Evolutionary conservation across 35 echinoderm and acorn worm genomes (phyloP).

Genomic region (Lytechinus pictus): DNA sequence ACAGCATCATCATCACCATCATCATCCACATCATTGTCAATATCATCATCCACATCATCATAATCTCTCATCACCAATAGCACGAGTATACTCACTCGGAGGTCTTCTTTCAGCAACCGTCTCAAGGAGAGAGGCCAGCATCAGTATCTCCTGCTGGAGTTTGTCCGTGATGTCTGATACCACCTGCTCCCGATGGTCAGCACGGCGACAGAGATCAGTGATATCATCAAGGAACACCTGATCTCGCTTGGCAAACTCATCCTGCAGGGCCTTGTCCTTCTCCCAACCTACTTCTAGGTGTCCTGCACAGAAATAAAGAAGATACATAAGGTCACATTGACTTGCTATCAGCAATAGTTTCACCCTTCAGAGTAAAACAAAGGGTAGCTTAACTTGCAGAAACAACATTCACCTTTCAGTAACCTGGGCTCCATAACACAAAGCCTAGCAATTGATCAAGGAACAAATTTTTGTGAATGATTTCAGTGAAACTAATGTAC

Average conservation of each 20-base stretch:
- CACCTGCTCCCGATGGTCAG: conserved; percentile 88
- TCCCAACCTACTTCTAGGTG: conserved; percentile 76
- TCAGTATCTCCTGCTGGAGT: conserved; percentile 74
- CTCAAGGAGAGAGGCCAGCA: conserved; percentile 79
- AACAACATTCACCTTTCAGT: too few species aligned
- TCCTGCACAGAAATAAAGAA: conserved; percentile 46
- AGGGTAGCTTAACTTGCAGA: not conserved
- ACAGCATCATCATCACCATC: too few species aligned
- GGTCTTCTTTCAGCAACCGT: conserved; percentile 86
- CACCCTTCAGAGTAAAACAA: not conserved
- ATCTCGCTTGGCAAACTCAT: conserved; percentile 83
- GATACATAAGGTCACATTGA: not conserved
- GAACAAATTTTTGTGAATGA: too few species aligned
- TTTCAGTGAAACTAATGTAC: too few species aligned
- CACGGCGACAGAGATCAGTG: conserved; percentile 79
- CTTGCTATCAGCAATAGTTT: not conserved
- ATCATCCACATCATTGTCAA: too few species aligned
- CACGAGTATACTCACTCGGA: conserved; percentile 54
- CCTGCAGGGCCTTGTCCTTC: conserved; percentile 73
- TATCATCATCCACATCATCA: too few species aligned
- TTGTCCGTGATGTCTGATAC: conserved; percentile 88
- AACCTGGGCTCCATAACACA: too few species aligned
- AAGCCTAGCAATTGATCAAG: too few species aligned
- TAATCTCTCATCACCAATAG: not conserved
- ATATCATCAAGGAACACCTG: conserved; percentile 91